Evolutionary conservation across 2,888 invertebrate species (phyloP), one percentile per base, ranked within the genome.

Genomic region (Amiota communis): DNA sequence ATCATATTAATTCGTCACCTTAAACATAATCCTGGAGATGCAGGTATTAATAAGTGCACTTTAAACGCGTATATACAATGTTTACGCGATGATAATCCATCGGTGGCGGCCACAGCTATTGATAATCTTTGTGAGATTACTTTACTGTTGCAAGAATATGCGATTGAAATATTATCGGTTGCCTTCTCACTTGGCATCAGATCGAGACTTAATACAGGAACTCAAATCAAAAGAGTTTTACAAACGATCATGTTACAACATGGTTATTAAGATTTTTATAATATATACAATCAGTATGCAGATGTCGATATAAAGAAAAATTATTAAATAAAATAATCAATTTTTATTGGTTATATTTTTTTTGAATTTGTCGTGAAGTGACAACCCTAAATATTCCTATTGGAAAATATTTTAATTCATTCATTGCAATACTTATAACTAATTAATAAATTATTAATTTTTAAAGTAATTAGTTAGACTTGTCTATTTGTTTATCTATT

Each of bases 101-200:
- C 96, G 76, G 92, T 98, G 56, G 93, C 95, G 0, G 92, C 93
- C 79, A 93, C 95, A 0, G 94, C 95, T 47, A 91, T 98, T 64
- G 96, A 96, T 78, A 93, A 94, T 87, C 91, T 98, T 68, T 94
- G 97, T 0, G 97, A 97, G 83, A 93, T 97, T 77, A 92, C 95
- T 71, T 91, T 96, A 12, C 93, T 96, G 76, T 92, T 95, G 91
- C 96, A 96, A 91, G 98, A 97, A 89, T 93, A 95, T 89, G 96
- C 96, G 0, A 92, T 93, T 72, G 92, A 93, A 71, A 91, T 98
- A 70, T 91, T 98, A 80, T 92, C 93, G 85, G 93, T 93, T 75
- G 95, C 96, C 1, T 98, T 98, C 90, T 93, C 93, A 78, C 91
- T 97, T 63, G 97, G 97, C 3, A 92, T 96, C 75, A 92, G 92